Evolutionary conservation across 2,888 invertebrate species (phyloP).

Genomic region (Dryadula phaetusa): DNA sequence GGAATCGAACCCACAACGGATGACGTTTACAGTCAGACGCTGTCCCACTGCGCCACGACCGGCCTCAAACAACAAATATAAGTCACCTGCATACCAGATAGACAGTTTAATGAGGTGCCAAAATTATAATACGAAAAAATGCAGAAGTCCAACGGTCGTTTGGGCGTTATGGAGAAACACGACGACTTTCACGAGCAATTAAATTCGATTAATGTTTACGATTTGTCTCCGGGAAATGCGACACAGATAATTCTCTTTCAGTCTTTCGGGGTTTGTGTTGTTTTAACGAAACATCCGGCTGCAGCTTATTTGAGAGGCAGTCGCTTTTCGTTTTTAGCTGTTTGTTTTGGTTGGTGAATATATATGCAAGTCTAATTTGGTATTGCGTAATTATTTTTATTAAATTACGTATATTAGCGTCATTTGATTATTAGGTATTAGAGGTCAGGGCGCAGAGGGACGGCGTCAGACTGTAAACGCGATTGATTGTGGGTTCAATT

Average conservation of each 20-base stretch:
- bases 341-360: conserved; percentile 14
- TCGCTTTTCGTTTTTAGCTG: neutral
- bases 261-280: conserved; percentile 36
- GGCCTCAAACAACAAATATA: conserved; percentile 28
- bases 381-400: neutral
- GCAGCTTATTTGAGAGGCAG: neutral
- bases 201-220: conserved; percentile 45
- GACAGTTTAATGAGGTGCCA: conserved; percentile 45
- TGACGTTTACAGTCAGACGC: too few relatives aligned
- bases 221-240: conserved; percentile 37
- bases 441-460: too few relatives aligned
- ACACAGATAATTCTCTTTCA: conserved; percentile 32
- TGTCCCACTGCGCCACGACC: too few relatives aligned
- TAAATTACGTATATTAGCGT: too few relatives aligned
- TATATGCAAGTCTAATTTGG: neutral
- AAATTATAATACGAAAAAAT: conserved; percentile 45
- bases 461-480: too few relatives aligned
- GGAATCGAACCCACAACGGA: too few relatives aligned
- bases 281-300: conserved; percentile 33
- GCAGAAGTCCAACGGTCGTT: conserved; percentile 30
- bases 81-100: conserved; percentile 42
- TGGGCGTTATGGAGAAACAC: conserved; percentile 41
- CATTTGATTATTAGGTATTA: too few relatives aligned
- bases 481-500: too few relatives aligned
- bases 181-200: conserved; percentile 47